Evolutionary conservation across 2,113 vertebrate genomes (phyloP), one percentile per base, ranked within the genome.

Genomic region (pig (Sus scrofa)): DNA sequence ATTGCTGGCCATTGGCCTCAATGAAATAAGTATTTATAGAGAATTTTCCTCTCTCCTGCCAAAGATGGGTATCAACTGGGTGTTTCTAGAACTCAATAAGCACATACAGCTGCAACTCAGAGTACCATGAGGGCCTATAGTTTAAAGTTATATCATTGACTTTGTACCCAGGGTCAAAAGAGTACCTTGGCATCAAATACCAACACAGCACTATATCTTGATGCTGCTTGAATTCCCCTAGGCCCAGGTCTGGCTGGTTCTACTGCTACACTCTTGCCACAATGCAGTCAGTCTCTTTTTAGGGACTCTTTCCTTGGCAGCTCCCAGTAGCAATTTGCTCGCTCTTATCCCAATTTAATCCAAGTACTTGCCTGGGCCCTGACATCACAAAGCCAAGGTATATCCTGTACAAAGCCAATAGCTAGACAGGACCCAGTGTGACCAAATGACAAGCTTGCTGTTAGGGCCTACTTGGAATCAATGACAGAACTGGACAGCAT

Each of bases 181-280:
- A 58, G 32, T 89, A 91, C 87, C 14, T 88, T 84, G 50, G 32
- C 39, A 92, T 88, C 81, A 83, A 62, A 77, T 96, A 96, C 20
- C 12, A 94, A 73, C 7, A 15, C 77, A 96, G 56, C 32, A 95
- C 24, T 81, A 13, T 68, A 70, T 86, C 39, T 87, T 70, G 52
- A 56, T 81, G 5, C 52, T 81, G 15, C 92, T 52, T 94, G 32
- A 89, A 32, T 44, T 82, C 34, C 11, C 34, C 54, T 2, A 92
- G 68, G 26, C 20, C 73, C 20, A 95, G 30, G 1, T 75, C 30
- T 86, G 54, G 54, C 27, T 86, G 56, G 87, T 91, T 95, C 22
- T 7, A 86, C 22, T 92, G 24, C 12, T 75, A 1, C 34, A 18
- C 44, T 71, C 37, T 94, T 88, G 73, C 58, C 71, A 77, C 18